Base-by-base conservation (phyloP, 2,888 invertebrate genomes). In the Odontothrips loti region DNA sequence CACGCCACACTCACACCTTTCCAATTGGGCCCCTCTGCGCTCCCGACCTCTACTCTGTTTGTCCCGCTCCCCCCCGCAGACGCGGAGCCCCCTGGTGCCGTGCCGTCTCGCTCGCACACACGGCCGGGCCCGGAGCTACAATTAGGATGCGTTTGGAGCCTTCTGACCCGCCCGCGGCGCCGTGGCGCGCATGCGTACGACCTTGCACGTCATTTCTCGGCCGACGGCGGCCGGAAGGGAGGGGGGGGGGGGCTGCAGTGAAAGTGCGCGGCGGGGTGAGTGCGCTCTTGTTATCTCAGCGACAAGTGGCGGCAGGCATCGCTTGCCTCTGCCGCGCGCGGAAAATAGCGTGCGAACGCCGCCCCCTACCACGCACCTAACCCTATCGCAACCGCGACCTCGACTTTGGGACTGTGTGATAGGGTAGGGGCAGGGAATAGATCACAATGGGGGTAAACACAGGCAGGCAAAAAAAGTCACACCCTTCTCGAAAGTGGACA, bases 151-250 rank as follows among this genome's bases (percentile, higher is more conserved):
- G 58, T 58, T 58, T 58, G 58, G 58, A 58, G 20, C 58, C 34
- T 43, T 43, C 34, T 43, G 58, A 17, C 20, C 4, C 51, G 51
- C 51, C 51, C 51, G 51, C 58, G 17, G 58, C 20, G 58, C 58
- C 51, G 11, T 51, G 51, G 6, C 34, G 34, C 34, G 34, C 34
- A 43, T 68, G 68, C 51, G 68, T 27, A 27, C 27, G 68, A 75
- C 68, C 68, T 75, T 75, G 68, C 68, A 27, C 27, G 68, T 75
- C 68, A 75, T 75, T 75, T 75, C 68, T 27, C 68, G 68, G 23
- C 27, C 68, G 58, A 58, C 27, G 68, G 68, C 23, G 68, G 23
- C 68, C 23, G 68, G 68, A 9, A 23, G 63, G 23, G n/a, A n/a
- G 20, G 63, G 63, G 63, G 68, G 23, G 68, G n/a, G 68, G 23